Conservation (phyloP, 1,140 invertebrate species). For the Muscidifurax raptorellus region DNA sequence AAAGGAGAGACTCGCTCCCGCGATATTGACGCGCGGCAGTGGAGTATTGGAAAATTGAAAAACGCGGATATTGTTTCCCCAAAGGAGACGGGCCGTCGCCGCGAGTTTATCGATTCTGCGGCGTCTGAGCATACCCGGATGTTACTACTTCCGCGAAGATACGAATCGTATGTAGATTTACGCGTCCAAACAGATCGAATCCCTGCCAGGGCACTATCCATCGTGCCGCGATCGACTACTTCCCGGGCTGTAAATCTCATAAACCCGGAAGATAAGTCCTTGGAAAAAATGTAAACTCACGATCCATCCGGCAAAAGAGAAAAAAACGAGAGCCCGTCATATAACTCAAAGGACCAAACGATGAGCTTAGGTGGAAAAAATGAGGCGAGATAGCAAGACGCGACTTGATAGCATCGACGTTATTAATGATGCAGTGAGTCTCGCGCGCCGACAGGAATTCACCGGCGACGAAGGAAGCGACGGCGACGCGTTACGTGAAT, state of each 20-base stretch:
- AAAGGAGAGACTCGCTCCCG: not conserved
- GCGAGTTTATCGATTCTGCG: too few species aligned
- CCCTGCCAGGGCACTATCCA: too few species aligned
- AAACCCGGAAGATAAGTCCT: not conserved
- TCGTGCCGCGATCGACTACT: not conserved
- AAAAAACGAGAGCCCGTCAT: not conserved
- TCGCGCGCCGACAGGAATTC: not conserved
- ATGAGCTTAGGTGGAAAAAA: not conserved
- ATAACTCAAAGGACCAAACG: not conserved
- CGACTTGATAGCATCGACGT: not conserved
- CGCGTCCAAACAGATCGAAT: too few species aligned
- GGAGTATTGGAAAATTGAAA: not conserved
- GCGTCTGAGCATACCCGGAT: too few species aligned
- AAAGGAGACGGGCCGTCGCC: too few species aligned
- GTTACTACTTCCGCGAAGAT: too few species aligned
- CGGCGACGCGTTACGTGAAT: constrained; percentile 15
- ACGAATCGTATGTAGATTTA: too few species aligned
- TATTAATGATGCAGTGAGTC: not conserved
- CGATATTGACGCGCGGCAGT: not conserved
- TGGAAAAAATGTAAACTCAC: constrained; percentile 7
- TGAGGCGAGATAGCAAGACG: not conserved
- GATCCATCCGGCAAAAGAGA: not conserved
- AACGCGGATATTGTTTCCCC: not conserved
- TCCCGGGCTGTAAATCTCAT: not conserved
- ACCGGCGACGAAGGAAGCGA: not conserved